A percentile compares a stretch with the other conserved stretches of the same genome.
Evolutionary conservation across 2,113 vertebrate species (phyloP).

Genomic region (Apaloderma vittatum): DNA sequence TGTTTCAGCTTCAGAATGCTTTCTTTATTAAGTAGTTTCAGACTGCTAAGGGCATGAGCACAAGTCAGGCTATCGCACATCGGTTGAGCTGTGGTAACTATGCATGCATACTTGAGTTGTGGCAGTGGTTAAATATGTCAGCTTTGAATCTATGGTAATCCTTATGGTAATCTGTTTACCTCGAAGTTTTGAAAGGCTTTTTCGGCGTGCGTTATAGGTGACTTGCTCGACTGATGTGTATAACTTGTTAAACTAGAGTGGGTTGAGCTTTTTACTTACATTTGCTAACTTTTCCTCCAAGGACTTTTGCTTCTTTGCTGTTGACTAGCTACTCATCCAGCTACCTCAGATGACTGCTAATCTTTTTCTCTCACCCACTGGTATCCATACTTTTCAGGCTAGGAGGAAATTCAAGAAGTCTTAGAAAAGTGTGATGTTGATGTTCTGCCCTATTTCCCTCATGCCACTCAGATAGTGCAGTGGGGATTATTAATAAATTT

Average conservation of each 20-base stretch:
- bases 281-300: not conserved
- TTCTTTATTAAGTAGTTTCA: not conserved
- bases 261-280: not conserved
- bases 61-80: not conserved
- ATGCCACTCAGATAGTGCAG: not conserved
- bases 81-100: not conserved
- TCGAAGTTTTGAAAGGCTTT: not conserved
- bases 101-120: not conserved
- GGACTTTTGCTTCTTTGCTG: not conserved
- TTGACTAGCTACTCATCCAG: not conserved
- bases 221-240: not conserved
- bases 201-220: not conserved
- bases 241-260: not conserved
- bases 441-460: not conserved
- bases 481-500: not conserved
- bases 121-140: not conserved
- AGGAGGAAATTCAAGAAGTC: not conserved
- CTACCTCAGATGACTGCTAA: not conserved
- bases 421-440: not conserved
- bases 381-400: not conserved
- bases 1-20: not conserved
- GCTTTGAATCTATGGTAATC: not conserved
- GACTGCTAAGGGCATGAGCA: not conserved
- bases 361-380: not conserved
- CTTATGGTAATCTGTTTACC: not conserved